Base-by-base conservation (phyloP, 2,797 vertebrate genomes). In the Parauchenoglanis ngamensis region DNA sequence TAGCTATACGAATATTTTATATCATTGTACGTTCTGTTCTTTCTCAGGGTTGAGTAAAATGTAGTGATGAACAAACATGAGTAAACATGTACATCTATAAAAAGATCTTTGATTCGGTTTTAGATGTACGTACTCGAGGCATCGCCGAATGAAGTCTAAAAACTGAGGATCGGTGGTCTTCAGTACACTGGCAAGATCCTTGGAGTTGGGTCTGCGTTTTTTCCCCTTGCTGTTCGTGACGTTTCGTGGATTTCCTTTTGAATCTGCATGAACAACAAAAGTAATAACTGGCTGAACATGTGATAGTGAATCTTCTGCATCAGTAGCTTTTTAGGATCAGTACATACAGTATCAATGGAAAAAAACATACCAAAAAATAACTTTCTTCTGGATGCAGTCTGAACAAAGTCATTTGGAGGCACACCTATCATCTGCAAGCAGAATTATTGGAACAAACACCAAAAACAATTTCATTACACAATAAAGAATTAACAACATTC, bases 211-310 rank as follows among this genome's bases (percentile, higher is more conserved):
- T 83, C 95, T 95, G 89, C 97, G 95, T 91, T 96, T 97, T 92
- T 94, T 97, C 28, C 98, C 98, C 86, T 96, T 98, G 92, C 97
- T 97, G 93, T 97, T 98, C 0, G 96, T 97, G 92, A 96, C 89
- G 63, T 94, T 96, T 90, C 97, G 96, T 65, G 97, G 98, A 93
- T 96, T 95, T 91, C 97, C 97, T 93, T 97, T 97, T 35, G 97
- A 97, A 95, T 98, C 98, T 99, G 94, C 82, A 92, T 89, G 89
- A 44, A 90, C 13, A 31, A 31, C 57, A 83, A 4, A 59, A 44
- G 28, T 12, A 59, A 57, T 2, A 28, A 56, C 15, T 0, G 5
- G 21, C 25, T 2, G 0, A 75, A 40, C 11, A 3, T 56, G 49
- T 79, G 10, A 61, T 31, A 13, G 13, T 81, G 10, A 63, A 46